Evolutionary conservation across 2,113 vertebrate genomes (phyloP), one percentile per base, ranked within the genome.

Genomic region (Eurystomus gularis): DNA sequence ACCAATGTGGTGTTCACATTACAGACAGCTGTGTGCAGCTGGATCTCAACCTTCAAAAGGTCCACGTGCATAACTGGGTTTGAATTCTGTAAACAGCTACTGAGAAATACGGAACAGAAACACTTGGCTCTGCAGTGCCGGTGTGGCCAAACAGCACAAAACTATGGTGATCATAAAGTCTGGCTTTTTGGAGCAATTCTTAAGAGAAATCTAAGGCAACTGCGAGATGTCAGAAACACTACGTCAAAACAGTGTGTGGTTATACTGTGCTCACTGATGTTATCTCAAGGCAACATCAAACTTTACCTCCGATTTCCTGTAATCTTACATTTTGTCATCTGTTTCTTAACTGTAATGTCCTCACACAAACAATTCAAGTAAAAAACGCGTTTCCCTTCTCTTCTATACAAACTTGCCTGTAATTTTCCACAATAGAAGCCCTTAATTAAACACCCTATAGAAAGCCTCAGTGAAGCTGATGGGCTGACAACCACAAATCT

Each of bases 261-360:
- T 94, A 49, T 3, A 14, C 23, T 42, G 17, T 31, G 66, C 70
- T 87, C 68, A 46, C 39, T 65, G 94, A 94, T 92, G 72, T 10
- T 94, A 94, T 97, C 96, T 90, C 52, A 83, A 92, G 92, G 58
- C 68, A 88, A 83, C 26, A 48, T 4, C 35, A 57, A 87, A 46
- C 39, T 64, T 86, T 4, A 44, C 18, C 71, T 88, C 79, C 10
- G n/a, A 95, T 96, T 94, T 96, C 92, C 94, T 52, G 80, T 84
- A 35, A 85, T 57, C 58, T 87, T 49, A 33, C 6, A 86, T 39
- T 89, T 82, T 51, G 55, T 19, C 17, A 9, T 29, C 18, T 58
- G 42, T 83, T 83, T 54, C 68, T 28, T 28, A 79, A n/a, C 61
- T 46, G 10, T 21, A 57, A 82, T 33, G 83, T 28, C 64, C 42